phyloP scores from a whole-genome alignment of 30 jellyfish, hydroid and myxozoan species.

The Cassiopea andromeda region DNA sequence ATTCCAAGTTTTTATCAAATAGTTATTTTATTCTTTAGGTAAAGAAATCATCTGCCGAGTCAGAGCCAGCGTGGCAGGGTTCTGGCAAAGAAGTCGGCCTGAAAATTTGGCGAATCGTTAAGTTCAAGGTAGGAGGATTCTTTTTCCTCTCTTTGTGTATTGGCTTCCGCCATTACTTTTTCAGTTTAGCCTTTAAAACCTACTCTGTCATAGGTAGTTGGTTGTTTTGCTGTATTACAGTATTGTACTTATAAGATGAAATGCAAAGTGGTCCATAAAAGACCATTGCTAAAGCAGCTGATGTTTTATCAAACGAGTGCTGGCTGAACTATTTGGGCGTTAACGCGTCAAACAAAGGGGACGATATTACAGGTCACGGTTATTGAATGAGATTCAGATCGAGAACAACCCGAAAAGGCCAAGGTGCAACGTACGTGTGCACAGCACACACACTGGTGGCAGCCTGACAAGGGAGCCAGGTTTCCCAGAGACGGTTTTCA shows the following conservation, averaged over 20 bases:
- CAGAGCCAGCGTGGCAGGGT: slow-evolving; percentile 99
- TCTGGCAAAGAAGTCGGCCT: slow-evolving; percentile 92
- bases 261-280: background rate
- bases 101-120: slow-evolving; percentile 97
- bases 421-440: too few species aligned
- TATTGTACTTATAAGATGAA: background rate
- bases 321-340: too few species aligned
- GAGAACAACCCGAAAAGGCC: too few species aligned
- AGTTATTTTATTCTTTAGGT: slow-evolving; percentile 77
- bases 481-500: too few species aligned
- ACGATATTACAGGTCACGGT: too few species aligned
- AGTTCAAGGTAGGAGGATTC: slow-evolving; percentile 79
- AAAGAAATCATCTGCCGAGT: slow-evolving; percentile 93
- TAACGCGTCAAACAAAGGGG: too few species aligned
- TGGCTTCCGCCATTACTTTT: background rate
- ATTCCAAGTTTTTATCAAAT: background rate
- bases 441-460: too few species aligned
- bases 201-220: background rate
- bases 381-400: too few species aligned
- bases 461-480: too few species aligned
- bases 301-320: too few species aligned
- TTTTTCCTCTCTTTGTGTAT: background rate
- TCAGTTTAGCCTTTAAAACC: background rate
- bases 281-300: background rate
- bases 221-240: too few species aligned